Evolutionary conservation across 2,113 vertebrate genomes (phyloP).

Genomic region (Etheostoma spectabile): DNA sequence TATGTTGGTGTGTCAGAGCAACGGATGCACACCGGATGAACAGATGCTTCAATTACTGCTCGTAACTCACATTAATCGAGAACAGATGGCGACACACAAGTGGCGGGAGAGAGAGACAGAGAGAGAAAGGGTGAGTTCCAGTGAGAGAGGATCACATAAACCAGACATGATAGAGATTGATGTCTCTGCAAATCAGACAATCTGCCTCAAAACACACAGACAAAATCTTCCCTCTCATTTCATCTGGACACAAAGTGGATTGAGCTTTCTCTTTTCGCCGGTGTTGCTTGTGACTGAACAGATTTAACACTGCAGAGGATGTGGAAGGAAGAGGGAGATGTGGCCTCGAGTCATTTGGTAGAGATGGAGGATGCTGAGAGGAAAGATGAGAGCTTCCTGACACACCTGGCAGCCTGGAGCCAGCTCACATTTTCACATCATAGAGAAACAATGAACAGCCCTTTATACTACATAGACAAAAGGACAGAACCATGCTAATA

Average conservation of each 20-base stretch:
- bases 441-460: background rate
- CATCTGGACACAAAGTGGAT: slow-evolving; percentile 25
- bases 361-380: slow-evolving; percentile 8
- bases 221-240: slow-evolving; percentile 21
- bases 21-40: slow-evolving; percentile 68
- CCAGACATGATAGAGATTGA: slow-evolving; percentile 73
- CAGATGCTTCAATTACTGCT: slow-evolving; percentile 83
- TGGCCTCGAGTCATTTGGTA: background rate
- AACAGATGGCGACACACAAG: slow-evolving; percentile 77
- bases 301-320: background rate
- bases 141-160: slow-evolving; percentile 44
- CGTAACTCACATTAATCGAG: slow-evolving; percentile 81
- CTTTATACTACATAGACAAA: background rate
- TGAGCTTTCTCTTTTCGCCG: background rate
- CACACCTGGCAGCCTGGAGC: slow-evolving; percentile 16
- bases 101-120: slow-evolving; percentile 28
- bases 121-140: slow-evolving; percentile 10
- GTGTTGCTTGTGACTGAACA: background rate
- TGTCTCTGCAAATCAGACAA: slow-evolving; percentile 61
- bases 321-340: slow-evolving; percentile 6
- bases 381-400: background rate
- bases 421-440: background rate
- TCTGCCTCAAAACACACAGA: slow-evolving; percentile 52
- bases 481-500: background rate
- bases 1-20: slow-evolving; percentile 38